phyloP scores from a whole-genome alignment of 1,140 invertebrate genomes.

The Rhysida immarginata region DNA sequence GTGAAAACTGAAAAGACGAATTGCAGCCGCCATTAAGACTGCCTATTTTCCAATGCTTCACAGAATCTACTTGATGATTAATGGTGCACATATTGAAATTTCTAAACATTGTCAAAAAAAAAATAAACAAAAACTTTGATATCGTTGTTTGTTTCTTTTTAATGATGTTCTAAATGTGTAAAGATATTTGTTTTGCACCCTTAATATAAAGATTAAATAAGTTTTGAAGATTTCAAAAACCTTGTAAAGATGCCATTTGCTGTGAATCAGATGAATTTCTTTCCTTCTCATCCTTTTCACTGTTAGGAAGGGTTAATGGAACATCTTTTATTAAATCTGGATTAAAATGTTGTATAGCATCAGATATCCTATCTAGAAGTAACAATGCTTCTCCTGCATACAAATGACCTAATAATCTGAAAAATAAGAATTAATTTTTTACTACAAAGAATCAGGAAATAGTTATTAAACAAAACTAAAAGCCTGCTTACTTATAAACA shows the following conservation, averaged over 20 bases:
- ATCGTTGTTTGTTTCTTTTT: neutral
- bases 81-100: too few species aligned
- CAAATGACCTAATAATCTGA: slow-evolving; percentile 63
- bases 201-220: too few species aligned
- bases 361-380: slow-evolving; percentile 58
- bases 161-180: neutral
- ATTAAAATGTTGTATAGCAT: slow-evolving; percentile 71
- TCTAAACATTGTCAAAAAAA: too few species aligned
- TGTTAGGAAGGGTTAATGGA: slow-evolving; percentile 28
- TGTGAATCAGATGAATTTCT: slow-evolving; percentile 2
- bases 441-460: neutral
- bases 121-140: neutral
- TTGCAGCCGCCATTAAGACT: neutral
- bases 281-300: slow-evolving; percentile 18
- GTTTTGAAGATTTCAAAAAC: too few species aligned
- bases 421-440: neutral
- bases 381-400: slow-evolving; percentile 82
- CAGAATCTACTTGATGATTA: too few species aligned
- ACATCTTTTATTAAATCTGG: slow-evolving; percentile 53
- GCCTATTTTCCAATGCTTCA: too few species aligned
- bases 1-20: too few species aligned
- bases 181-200: too few species aligned
- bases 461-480: neutral
- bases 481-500: slow-evolving; percentile 39
- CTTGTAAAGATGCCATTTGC: neutral